phyloP scores from a whole-genome alignment of 2,113 vertebrate genomes.

The Microcebus tavaratra region DNA sequence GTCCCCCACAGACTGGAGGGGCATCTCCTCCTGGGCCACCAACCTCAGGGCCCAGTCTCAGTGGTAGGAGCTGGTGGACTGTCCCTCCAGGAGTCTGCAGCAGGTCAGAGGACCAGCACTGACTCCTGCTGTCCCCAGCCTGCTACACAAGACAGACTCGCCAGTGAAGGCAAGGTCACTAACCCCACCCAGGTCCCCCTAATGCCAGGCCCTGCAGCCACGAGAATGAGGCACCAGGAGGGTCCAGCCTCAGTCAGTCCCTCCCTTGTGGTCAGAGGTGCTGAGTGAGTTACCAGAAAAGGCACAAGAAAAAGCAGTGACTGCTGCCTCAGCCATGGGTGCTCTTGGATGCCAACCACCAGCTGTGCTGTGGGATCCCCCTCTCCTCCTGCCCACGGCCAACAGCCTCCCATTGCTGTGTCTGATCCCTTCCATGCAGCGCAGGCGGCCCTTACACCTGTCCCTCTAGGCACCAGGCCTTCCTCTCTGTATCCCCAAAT shows the following conservation, averaged over 20 bases:
- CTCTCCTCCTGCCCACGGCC: neutral
- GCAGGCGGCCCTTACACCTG: no score
- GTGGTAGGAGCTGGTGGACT: neutral
- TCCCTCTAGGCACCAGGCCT: neutral
- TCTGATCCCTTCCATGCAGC: neutral
- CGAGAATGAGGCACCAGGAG: neutral
- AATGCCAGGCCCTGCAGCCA: neutral
- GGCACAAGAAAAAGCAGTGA: no score
- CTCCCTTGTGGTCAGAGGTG: neutral
- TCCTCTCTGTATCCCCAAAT: neutral
- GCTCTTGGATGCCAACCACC: neutral
- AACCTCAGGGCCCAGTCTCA: neutral
- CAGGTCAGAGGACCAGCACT: neutral
- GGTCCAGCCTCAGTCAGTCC: neutral
- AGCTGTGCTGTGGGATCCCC: neutral
- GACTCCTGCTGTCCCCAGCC: neutral
- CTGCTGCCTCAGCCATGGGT: neutral
- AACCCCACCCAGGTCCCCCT: no score
- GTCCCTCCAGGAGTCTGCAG: neutral
- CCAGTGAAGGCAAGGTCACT: neutral
- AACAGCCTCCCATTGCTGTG: neutral
- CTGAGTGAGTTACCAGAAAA: neutral
- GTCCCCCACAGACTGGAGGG: neutral
- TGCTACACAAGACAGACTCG: neutral
- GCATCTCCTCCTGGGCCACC: neutral